Evolutionary conservation across 2,888 invertebrate genomes (phyloP).

Genomic region (Epinotia bilunana): DNA sequence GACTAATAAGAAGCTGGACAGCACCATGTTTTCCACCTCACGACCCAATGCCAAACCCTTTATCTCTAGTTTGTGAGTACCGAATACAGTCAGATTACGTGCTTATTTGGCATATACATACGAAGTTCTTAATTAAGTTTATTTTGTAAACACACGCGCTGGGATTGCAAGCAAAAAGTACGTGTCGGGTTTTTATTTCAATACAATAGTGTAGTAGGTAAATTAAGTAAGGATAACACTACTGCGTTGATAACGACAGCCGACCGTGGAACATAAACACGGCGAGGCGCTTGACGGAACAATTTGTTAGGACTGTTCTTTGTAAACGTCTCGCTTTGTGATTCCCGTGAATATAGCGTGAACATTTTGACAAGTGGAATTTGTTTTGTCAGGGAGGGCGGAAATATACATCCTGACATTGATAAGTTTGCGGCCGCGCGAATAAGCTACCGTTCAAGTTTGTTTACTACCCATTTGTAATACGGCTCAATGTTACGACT

Average conservation of each 20-base stretch:
- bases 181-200: not conserved
- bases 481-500: constrained; percentile 36
- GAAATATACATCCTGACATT: constrained; percentile 58
- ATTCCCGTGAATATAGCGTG: constrained; percentile 74
- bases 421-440: constrained; percentile 60
- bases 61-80: no score
- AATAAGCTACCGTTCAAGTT: constrained; percentile 50
- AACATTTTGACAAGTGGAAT: constrained; percentile 81
- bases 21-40: not conserved
- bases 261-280: constrained; percentile 71
- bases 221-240: constrained; percentile 32
- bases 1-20: not conserved
- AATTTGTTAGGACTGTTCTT: constrained; percentile 79
- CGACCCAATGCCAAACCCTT: not conserved
- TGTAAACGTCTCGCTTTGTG: constrained; percentile 79
- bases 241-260: constrained; percentile 61
- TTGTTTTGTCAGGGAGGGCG: constrained; percentile 71
- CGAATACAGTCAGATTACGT: not conserved
- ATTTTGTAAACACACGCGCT: not conserved
- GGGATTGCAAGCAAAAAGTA: not conserved
- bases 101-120: not conserved
- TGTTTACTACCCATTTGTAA: constrained; percentile 46
- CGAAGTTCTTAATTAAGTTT: not conserved
- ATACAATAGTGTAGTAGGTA: not conserved
- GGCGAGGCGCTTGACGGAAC: constrained; percentile 71